Base-by-base conservation (phyloP, 2,888 invertebrate species). In the Drosophila koepferae region DNA sequence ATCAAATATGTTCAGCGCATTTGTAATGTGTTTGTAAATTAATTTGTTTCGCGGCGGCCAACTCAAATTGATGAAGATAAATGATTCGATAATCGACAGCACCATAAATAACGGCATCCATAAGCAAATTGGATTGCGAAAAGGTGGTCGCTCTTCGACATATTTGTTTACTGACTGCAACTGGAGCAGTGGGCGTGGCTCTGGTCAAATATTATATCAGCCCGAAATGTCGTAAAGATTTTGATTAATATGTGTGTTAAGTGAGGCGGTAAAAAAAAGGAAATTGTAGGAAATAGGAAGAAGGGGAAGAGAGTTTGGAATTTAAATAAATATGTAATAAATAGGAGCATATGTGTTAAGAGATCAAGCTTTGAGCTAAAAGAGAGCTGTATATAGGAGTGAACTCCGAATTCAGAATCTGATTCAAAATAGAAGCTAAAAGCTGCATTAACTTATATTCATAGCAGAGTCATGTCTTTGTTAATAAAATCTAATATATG, bases 61-160 rank as follows among this genome's bases (percentile, higher is more conserved):
- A 23, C 55, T 34, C 53, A 71, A 61, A 44, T 63, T 53, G 74
- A 69, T 58, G 41, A 62, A 71, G 59, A 71, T 64, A 60, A 65
- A 69, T 73, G 44, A 69, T 72, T 31, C 46, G 63, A 60, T 69
- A 71, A 62, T 64, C 44, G 59, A 63, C 67, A 65, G 28, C 49
- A 36, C 55, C 61, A 72, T 55, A 63, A 74, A 72, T 64, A 79
- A 82, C 49, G 67, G 63, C 64, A 43, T 53, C 51, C 48, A 70
- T 70, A 69, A 74, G 66, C 62, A 85, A 87, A 87, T 77, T 84
- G 41, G 73, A 82, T 84, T 85, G 77, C 74, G 63, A 81, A 87
- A 84, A 77, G 46, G 10, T 53, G 60, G 18, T 3, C 44, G 23
- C n/a, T 23, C 16, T 40, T 46, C 62, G 46, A 28, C 38, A 23